Percentiles rank a stretch among this genome's conserved stretches.
phyloP scores from a whole-genome alignment of 2,113 vertebrate species.

The Seriola dumerili region DNA sequence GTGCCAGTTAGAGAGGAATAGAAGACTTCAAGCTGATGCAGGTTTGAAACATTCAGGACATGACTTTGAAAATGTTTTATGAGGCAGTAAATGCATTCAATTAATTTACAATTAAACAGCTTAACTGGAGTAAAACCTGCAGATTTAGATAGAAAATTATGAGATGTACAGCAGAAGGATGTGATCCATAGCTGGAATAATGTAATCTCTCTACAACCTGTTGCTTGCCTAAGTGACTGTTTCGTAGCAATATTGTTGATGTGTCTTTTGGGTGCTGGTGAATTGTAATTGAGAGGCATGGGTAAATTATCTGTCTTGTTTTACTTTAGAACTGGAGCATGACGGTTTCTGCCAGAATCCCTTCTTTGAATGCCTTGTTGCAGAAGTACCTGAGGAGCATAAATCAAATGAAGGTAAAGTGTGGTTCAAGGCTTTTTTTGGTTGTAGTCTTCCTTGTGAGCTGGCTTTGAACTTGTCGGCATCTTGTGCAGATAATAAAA shows the following conservation, averaged over 20 bases:
- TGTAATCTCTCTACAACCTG: background rate
- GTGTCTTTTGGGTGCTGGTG: background rate
- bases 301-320: conserved; percentile 15
- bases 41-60: background rate
- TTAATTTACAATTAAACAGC: too few relatives aligned
- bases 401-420: conserved; percentile 78
- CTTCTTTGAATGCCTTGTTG: conserved; percentile 83
- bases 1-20: too few relatives aligned
- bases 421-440: background rate
- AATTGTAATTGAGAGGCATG: too few relatives aligned
- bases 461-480: background rate
- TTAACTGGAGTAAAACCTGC: background rate
- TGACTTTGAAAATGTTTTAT: background rate
- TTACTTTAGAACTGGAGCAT: conserved; percentile 75
- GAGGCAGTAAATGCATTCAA: background rate
- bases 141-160: background rate
- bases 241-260: background rate
- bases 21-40: background rate
- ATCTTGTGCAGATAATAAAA: background rate
- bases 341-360: conserved; percentile 85
- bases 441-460: background rate
- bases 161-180: background rate
- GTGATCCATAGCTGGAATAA: background rate
- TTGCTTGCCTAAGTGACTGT: background rate
- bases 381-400: conserved; percentile 81